phyloP scores from a whole-genome alignment of 2,888 invertebrate genomes.

The Reticulitermes lucifugus region DNA sequence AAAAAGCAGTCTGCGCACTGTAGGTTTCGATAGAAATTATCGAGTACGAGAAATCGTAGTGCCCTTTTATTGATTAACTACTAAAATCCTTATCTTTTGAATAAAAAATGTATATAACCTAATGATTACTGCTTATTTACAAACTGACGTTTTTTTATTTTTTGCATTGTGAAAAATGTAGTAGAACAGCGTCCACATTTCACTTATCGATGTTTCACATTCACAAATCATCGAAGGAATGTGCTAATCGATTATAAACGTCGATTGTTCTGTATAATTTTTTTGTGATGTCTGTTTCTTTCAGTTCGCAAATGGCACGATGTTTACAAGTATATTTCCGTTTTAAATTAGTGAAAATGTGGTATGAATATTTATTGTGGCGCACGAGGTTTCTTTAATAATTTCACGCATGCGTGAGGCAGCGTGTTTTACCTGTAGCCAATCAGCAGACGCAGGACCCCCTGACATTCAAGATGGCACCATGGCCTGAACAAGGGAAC shows the following conservation, averaged over 20 bases:
- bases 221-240: background rate
- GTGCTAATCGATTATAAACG: background rate
- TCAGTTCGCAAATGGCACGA: background rate
- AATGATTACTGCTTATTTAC: no score
- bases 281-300: background rate
- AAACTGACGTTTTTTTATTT: no score
- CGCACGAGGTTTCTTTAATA: background rate
- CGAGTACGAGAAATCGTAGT: background rate
- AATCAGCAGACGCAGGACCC: constrained; percentile 53
- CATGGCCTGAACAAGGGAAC: constrained; percentile 81
- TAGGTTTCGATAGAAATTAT: background rate
- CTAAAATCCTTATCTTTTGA: background rate
- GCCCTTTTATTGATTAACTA: background rate
- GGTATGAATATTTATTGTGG: background rate
- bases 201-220: background rate
- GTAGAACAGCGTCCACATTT: no score
- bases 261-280: constrained; percentile 1
- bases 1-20: background rate
- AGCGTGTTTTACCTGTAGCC: constrained; percentile 55
- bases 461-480: constrained; percentile 74
- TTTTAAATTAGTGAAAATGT: constrained; percentile 1
- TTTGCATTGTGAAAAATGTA: no score
- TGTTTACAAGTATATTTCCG: background rate
- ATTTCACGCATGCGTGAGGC: constrained; percentile 48
- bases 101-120: no score